These are phyloP conservation scores for Okamejei kenojei DNA, from an alignment of 2,797 vertebrate species.

Conservation along the genomic window DNA sequence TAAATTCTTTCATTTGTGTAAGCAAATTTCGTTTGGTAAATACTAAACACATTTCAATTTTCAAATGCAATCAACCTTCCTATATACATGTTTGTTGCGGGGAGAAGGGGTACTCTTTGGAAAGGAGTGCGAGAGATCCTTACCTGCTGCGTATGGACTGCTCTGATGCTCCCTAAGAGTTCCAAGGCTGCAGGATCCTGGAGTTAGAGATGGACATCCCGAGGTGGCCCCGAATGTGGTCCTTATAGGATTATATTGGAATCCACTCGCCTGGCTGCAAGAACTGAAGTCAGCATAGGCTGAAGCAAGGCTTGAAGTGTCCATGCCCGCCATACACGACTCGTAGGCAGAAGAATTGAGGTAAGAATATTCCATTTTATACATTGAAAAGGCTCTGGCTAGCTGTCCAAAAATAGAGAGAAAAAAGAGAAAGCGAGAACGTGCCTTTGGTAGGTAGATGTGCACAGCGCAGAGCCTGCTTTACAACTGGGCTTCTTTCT, in stretches of 20 bases:
- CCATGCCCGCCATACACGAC: conserved; percentile 99
- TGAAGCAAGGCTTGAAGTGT: conserved; percentile 97
- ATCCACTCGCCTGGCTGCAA: conserved; percentile 98
- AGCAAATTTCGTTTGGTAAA: conserved; percentile 99
- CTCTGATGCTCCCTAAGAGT: conserved; percentile 98
- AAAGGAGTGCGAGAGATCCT: conserved; percentile 56
- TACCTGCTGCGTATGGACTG: conserved; percentile 99
- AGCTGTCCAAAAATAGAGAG: conserved; percentile 60
- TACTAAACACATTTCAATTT: conserved; percentile 99
- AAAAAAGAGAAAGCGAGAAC: conserved; percentile 60
- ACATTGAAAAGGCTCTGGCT: conserved; percentile 97
- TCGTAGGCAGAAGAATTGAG: conserved; percentile 99
- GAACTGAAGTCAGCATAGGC: conserved; percentile 99
- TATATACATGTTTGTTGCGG: conserved; percentile 66
- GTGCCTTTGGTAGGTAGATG: conserved; percentile 79
- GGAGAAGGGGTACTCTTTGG: conserved; percentile 57
- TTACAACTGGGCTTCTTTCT: conserved; percentile 98
- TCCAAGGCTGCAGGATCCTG: conserved; percentile 96
- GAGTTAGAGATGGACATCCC: conserved; percentile 95
- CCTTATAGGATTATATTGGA: conserved; percentile 99
- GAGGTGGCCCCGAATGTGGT: conserved; percentile 96
- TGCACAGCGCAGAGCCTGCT: conserved; percentile 94
- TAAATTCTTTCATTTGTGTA: conserved; percentile 99
- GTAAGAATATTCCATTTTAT: conserved; percentile 99
- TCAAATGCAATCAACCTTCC: conserved; percentile 94